Percentiles rank a stretch among this genome's conserved stretches.
Evolutionary conservation across 2,797 vertebrate genomes (phyloP).

Genomic region (Zalophus californianus): DNA sequence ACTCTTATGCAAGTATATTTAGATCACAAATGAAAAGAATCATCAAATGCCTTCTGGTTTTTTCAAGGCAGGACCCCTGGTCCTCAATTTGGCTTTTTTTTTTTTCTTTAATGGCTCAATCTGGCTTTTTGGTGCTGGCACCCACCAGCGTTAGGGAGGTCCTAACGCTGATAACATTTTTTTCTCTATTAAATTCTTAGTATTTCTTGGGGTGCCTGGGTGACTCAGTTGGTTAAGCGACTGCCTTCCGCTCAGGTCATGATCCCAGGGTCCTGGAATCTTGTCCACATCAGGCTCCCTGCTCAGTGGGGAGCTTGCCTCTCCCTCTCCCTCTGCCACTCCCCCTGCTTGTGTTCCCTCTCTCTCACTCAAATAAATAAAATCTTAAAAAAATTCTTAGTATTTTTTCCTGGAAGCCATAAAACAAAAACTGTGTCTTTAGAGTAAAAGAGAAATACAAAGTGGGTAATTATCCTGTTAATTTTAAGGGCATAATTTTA

Average conservation of each 20-base stretch:
- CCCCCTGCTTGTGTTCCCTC: neutral
- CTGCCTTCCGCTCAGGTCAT: too few species aligned
- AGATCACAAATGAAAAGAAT: neutral
- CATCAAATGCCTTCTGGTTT: neutral
- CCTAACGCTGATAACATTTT: neutral
- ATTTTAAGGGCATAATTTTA: slow-evolving; percentile 78
- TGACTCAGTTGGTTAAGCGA: too few species aligned
- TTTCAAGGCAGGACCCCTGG: neutral
- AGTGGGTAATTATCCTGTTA: slow-evolving; percentile 76
- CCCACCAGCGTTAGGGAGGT: neutral
- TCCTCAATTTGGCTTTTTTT: neutral
- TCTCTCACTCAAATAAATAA: neutral
- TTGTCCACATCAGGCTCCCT: neutral
- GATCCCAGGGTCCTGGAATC: too few species aligned
- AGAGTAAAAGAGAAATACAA: slow-evolving; percentile 59
- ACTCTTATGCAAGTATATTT: neutral
- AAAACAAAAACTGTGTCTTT: slow-evolving; percentile 69
- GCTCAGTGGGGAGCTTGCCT: neutral
- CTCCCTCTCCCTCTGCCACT: neutral
- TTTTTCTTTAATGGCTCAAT: neutral
- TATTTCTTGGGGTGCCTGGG: slow-evolving; percentile 13
- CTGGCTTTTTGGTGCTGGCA: neutral
- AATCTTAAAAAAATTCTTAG: slow-evolving; percentile 1
- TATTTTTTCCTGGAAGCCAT: slow-evolving; percentile 63
- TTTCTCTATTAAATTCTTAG: neutral